Evolutionary conservation across 2,888 invertebrate genomes (phyloP).

Genomic region (Polietes domitor): DNA sequence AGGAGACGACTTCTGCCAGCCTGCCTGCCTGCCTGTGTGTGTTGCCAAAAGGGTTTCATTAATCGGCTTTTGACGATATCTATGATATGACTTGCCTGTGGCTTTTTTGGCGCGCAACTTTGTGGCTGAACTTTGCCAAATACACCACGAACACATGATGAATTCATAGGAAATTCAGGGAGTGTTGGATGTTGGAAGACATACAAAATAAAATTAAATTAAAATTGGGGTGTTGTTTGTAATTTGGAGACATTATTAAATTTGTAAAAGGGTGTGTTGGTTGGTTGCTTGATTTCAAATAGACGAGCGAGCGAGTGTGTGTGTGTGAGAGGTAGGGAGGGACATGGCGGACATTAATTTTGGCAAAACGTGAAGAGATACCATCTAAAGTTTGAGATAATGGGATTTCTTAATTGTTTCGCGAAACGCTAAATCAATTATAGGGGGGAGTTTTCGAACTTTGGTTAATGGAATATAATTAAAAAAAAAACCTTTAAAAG

Average conservation of each 20-base stretch:
- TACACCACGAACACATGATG: constrained; percentile 3
- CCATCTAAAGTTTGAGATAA: neutral
- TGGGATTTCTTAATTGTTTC: too few relatives aligned
- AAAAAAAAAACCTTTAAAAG: too few relatives aligned
- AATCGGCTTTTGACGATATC: constrained; percentile 24
- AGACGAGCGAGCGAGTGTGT: too few relatives aligned
- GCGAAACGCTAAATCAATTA: too few relatives aligned
- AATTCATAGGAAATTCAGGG: constrained; percentile 36
- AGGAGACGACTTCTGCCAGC: neutral
- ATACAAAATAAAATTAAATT: too few relatives aligned
- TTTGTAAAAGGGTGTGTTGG: constrained; percentile 37
- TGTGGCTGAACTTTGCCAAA: constrained; percentile 14
- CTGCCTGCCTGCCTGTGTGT: constrained; percentile 11
- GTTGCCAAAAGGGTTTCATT: constrained; percentile 34
- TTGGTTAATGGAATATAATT: too few relatives aligned
- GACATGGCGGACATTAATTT: neutral
- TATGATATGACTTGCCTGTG: neutral
- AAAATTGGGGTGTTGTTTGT: constrained; percentile 44
- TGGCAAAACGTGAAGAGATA: neutral
- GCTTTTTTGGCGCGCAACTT: constrained; percentile 9
- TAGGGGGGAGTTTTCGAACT: too few relatives aligned
- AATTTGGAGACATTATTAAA: constrained; percentile 42
- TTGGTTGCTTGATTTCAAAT: too few relatives aligned
- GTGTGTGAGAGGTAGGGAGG: neutral
- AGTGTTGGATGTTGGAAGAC: constrained; percentile 29